Percentiles rank a stretch among this genome's conserved stretches.
Evolutionary conservation across 2,797 vertebrate genomes (phyloP).

Genomic region (Tokudaia muenninki): DNA sequence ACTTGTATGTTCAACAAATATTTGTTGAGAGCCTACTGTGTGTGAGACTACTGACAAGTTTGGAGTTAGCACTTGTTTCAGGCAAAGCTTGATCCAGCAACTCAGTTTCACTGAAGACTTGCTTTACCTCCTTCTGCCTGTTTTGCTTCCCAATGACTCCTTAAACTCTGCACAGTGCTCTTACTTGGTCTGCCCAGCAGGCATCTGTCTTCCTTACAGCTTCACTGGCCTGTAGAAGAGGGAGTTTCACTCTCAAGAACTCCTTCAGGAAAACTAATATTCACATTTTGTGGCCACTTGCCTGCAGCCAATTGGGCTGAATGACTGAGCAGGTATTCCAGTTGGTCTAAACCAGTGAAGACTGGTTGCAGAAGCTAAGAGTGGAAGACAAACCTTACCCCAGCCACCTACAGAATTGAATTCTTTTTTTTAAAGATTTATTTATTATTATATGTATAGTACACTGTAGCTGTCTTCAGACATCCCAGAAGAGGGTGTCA

Average conservation of each 20-base stretch:
- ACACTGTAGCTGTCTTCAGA: too few species aligned
- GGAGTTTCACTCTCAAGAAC: not conserved
- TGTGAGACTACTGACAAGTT: not conserved
- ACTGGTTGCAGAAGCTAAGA: not conserved
- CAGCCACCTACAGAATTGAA: not conserved
- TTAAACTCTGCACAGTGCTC: not conserved
- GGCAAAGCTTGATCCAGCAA: slow-evolving; percentile 48
- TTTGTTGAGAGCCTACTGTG: slow-evolving; percentile 29
- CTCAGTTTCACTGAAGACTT: slow-evolving; percentile 7
- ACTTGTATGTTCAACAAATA: not conserved
- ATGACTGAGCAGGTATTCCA: not conserved
- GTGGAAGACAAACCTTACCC: not conserved
- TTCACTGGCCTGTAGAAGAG: not conserved
- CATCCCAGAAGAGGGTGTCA: too few species aligned
- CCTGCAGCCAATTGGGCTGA: not conserved
- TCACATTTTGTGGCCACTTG: not conserved
- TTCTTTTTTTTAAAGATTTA: not conserved
- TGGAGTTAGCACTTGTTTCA: slow-evolving; percentile 17
- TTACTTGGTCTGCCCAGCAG: not conserved
- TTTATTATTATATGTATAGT: too few species aligned
- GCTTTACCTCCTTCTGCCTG: not conserved
- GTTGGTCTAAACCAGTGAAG: slow-evolving; percentile 25
- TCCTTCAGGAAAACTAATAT: not conserved
- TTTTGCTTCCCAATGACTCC: not conserved
- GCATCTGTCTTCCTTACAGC: not conserved